Percentiles rank a stretch among this genome's conserved stretches.
Conservation (phyloP, 2,113 vertebrate species). For the Plestiodon gilberti region DNA sequence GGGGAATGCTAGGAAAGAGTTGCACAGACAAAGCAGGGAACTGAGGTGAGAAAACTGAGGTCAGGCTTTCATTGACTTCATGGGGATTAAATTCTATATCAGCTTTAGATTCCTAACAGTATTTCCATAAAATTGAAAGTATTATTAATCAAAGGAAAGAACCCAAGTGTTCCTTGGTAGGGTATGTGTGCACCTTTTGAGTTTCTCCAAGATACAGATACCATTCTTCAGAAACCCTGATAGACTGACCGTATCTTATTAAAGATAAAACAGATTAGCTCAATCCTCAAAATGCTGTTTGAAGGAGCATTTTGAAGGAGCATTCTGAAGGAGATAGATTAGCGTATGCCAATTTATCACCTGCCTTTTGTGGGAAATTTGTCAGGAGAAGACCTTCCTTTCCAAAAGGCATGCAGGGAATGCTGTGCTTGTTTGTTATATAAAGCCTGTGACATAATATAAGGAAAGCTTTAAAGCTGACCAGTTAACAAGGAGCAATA, state of each 20-base stretch:
- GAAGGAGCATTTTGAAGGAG: too few relatives aligned
- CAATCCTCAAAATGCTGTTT: constrained; percentile 33
- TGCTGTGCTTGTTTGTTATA: constrained; percentile 11
- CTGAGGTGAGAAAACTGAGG: too few relatives aligned
- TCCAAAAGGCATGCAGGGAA: constrained; percentile 27
- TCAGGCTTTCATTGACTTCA: not conserved
- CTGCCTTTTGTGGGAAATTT: not conserved
- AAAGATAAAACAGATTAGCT: not conserved
- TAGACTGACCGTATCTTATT: constrained; percentile 13
- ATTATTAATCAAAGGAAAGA: constrained; percentile 16
- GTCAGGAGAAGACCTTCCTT: constrained; percentile 17
- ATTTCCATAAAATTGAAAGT: not conserved
- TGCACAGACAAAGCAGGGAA: too few relatives aligned
- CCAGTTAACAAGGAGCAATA: constrained; percentile 26
- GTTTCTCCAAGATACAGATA: not conserved
- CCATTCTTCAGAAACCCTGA: not conserved
- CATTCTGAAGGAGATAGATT: constrained; percentile 43
- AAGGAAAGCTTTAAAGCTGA: constrained; percentile 17
- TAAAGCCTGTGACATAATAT: not conserved
- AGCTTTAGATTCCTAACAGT: not conserved
- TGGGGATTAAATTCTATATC: constrained; percentile 16
- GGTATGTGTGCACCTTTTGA: not conserved
- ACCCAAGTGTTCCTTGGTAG: not conserved
- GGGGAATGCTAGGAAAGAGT: not conserved
- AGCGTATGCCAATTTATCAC: not conserved